A percentile compares a stretch with the other conserved stretches of the same genome.
phyloP scores from a whole-genome alignment of 2,797 vertebrate genomes.

The Rhabdophis nuchalis region DNA sequence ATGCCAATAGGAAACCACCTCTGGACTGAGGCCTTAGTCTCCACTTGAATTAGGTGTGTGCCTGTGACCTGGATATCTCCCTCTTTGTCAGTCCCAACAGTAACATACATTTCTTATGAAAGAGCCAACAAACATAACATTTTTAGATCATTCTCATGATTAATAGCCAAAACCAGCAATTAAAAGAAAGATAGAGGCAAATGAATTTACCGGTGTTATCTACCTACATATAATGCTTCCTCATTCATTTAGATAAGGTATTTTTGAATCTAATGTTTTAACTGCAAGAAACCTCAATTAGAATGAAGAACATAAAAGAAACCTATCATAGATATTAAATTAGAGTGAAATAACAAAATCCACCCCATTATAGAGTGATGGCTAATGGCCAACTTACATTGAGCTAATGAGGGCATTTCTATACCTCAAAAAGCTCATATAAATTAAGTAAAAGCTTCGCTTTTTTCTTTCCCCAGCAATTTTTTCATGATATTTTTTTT shows the following conservation, averaged over 20 bases:
- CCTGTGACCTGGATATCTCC: background rate
- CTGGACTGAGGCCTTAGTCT: background rate
- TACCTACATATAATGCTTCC: conserved; percentile 24
- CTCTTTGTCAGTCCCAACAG: background rate
- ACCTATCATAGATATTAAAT: background rate
- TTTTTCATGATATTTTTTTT: background rate
- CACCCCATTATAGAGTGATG: background rate
- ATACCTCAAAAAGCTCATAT: background rate
- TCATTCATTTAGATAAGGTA: background rate
- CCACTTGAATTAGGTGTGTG: background rate
- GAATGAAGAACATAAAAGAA: background rate
- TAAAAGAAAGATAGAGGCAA: conserved; percentile 14
- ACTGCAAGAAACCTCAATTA: background rate
- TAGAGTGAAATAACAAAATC: background rate
- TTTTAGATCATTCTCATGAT: conserved; percentile 33
- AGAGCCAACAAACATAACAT: conserved; percentile 41
- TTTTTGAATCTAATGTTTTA: background rate
- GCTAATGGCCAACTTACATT: background rate
- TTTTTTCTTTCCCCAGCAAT: background rate
- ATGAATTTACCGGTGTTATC: conserved; percentile 4
- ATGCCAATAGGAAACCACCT: too few species aligned
- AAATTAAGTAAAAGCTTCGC: background rate
- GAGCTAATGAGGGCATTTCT: background rate
- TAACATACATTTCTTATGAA: conserved; percentile 58
- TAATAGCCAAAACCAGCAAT: conserved; percentile 30